Conservation (phyloP, 2,113 vertebrate species). For the Cryptotis parvus region DNA sequence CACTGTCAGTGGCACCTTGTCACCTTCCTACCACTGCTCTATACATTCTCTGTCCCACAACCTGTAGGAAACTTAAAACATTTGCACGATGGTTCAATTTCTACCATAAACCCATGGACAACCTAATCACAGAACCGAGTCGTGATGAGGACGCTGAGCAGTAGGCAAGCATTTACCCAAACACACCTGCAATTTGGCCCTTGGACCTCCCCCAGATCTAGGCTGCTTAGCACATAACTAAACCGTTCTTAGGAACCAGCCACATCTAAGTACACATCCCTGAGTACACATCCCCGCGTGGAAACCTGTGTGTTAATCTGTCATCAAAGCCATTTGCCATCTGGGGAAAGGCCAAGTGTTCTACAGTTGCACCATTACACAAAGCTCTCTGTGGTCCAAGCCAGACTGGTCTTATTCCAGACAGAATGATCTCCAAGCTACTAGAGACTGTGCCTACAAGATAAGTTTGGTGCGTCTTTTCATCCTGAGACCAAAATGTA, state of each 20-base stretch:
- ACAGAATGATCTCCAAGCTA: not conserved
- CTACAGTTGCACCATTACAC: not conserved
- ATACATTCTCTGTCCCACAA: not conserved
- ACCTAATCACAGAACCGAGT: not conserved
- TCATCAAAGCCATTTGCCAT: not conserved
- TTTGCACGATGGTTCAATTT: not conserved
- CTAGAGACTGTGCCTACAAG: not conserved
- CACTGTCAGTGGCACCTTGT: not conserved
- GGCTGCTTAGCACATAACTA: not conserved
- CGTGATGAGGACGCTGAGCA: not conserved
- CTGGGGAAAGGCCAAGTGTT: not conserved
- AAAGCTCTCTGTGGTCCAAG: not conserved
- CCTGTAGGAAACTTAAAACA: not conserved
- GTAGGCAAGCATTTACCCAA: not conserved
- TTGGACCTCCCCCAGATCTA: not conserved
- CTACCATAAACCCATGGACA: not conserved
- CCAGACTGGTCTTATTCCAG: not conserved
- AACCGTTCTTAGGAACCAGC: not conserved
- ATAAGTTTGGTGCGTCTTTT: not conserved
- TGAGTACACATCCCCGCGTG: too few relatives aligned
- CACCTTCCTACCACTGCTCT: not conserved
- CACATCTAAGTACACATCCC: not conserved
- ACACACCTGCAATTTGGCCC: not conserved
- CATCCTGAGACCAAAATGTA: not conserved
- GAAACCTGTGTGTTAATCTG: not conserved